Base-by-base conservation (phyloP, 2,888 invertebrate species). In the Drosophila quinaria region DNA sequence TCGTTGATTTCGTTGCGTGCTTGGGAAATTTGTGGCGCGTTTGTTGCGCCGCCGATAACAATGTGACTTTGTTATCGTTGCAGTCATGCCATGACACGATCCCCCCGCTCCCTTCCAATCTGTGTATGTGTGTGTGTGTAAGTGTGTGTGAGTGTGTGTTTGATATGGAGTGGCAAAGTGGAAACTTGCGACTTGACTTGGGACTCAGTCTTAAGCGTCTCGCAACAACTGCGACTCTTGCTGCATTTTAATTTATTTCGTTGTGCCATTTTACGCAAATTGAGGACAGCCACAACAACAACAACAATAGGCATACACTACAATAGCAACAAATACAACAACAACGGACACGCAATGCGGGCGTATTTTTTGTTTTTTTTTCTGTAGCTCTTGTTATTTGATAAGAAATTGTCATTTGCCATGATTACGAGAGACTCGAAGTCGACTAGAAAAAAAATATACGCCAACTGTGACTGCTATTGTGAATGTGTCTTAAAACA, bases 171-270 rank as follows among this genome's bases (percentile, higher is more conserved):
- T 63, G 47, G 63, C 63, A 50, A 50, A 62, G 62, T 67, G 67
- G 68, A 55, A 69, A 61, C 75, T 69, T 50, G 66, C 50, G 54
- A 46, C 41, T 70, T 62, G 58, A 19, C n/a, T 49, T 17, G 31
- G 19, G 6, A 70, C 52, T 13, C 33, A 41, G 58, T 64, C 59
- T 68, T 63, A 52, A 47, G 69, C 61, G 61, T 56, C 76, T 59
- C 51, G 44, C 44, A 44, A 44, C 78, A 49, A 51, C 65, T 50
- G 51, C 71, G 64, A 75, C 81, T 63, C 54, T 70, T 68, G 71
- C 70, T 84, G 84, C 84, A 84, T 83, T 89, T 85, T 89, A 84
- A 85, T 89, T 85, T 87, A 87, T 87, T 83, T 87, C 71, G 84
- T 68, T 84, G 84, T 84, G 89, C 84, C 87, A 84, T 85, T 85